Percentiles rank a stretch among this genome's conserved stretches.
These are phyloP conservation scores for Blastobasis lacticolella DNA, from an alignment of 2,888 invertebrate species.

Conservation along the genomic window DNA sequence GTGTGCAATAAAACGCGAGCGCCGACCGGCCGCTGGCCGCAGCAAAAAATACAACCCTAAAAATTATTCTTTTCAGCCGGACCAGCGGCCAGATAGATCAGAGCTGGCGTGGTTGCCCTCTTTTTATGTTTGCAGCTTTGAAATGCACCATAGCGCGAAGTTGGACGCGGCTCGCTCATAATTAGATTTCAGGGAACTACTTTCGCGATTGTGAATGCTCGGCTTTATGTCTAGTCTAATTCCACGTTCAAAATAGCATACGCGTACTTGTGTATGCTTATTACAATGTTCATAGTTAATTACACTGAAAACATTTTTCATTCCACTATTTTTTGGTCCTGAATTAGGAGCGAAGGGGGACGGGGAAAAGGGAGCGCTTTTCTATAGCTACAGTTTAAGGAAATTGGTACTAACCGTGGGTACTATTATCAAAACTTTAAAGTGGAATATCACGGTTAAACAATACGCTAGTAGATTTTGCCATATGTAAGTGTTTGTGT, in stretches of 20 bases:
- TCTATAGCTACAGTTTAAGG: no score
- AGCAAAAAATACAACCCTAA: conserved; percentile 62
- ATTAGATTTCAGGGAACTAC: conserved; percentile 2
- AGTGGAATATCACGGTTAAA: no score
- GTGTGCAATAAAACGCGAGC: conserved; percentile 68
- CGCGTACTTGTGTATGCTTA: neutral
- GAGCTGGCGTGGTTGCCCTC: neutral
- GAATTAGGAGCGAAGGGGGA: neutral
- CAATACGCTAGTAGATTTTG: no score
- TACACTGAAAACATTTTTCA: neutral
- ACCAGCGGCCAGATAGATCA: conserved; percentile 18
- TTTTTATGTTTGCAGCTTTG: conserved; percentile 5
- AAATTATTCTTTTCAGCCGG: conserved; percentile 51
- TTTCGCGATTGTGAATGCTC: neutral
- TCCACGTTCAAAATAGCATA: neutral
- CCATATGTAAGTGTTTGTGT: no score
- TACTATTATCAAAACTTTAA: no score
- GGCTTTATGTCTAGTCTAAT: no score
- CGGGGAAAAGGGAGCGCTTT: neutral
- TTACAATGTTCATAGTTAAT: neutral
- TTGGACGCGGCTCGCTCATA: conserved; percentile 4
- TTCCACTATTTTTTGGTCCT: no score
- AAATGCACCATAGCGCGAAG: conserved; percentile 2
- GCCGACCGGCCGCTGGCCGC: conserved; percentile 51
- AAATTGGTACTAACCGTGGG: no score